Base-by-base conservation (phyloP, 2,113 vertebrate genomes). In the Osmerus eperlanus region DNA sequence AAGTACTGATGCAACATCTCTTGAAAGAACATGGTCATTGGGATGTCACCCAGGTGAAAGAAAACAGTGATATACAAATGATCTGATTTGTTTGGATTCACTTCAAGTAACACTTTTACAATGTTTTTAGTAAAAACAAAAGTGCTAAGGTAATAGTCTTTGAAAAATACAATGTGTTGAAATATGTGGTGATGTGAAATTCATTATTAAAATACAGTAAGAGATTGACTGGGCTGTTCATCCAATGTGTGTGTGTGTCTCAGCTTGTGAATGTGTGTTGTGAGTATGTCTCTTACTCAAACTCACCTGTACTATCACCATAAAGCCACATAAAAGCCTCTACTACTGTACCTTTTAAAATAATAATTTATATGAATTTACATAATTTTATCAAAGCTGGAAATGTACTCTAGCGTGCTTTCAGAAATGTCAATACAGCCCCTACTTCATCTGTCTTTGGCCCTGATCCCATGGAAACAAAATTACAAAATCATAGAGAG, bases 401-500 rank as follows among this genome's bases (percentile, higher is more conserved):
- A 74, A 74, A 75, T 65, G 25, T 74, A n/a, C 6, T 47, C 62
- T n/a, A 59, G 72, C 70, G n/a, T 32, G 70, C 65, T 72, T 67
- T 63, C n/a, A 29, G 54, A 8, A 16, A 59, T 66, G 72, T 80
- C 73, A 82, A 85, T 81, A 85, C 73, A 78, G 82, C 81, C 81
- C 68, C 23, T 65, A 65, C 41, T 70, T 21, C 7, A 13, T 54
- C 25, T 11, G 58, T 25, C 55, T 41, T 66, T 58, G 29, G 16
- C 61, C 61, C 75, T 71, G 75, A 82, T 81, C 79, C 83, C 81
- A 80, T 74, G 78, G 85, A 90, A 90, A 91, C 80, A 81, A 88
- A 89, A 92, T 87, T 88, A 89, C 89, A 90, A 92, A 93, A 92
- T 92, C 90, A 90, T 90, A 89, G 90, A 89, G 83, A 88, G 89